A percentile compares a stretch with the other conserved stretches of the same genome.
These are phyloP conservation scores for Drosophila leonis DNA, from an alignment of 2,888 invertebrate genomes.

Conservation along the genomic window DNA sequence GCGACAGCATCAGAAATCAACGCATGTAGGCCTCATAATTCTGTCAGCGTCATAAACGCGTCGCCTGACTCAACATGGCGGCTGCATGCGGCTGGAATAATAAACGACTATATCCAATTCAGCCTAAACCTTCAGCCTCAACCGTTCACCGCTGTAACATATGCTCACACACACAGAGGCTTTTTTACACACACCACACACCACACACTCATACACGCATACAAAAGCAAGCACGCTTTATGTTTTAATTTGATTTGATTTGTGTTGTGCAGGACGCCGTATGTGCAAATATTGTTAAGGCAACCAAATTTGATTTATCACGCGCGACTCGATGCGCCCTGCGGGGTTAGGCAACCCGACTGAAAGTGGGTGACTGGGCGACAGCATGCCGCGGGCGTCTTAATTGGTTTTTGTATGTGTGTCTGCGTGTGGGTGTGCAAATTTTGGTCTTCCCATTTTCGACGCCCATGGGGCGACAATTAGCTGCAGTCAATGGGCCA, in stretches of 20 bases:
- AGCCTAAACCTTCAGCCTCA: constrained; percentile 18
- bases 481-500: constrained; percentile 67
- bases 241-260: constrained; percentile 84
- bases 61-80: constrained; percentile 69
- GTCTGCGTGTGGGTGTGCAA: constrained; percentile 37
- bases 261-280: constrained; percentile 73
- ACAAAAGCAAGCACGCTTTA: constrained; percentile 65
- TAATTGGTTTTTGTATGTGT: constrained; percentile 72
- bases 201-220: constrained; percentile 1
- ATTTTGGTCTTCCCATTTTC: constrained; percentile 47
- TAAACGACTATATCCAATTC: constrained; percentile 70
- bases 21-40: constrained; percentile 82
- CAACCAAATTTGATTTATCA: constrained; percentile 82
- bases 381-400: constrained; percentile 56
- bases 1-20: constrained; percentile 62
- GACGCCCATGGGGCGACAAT: constrained; percentile 61
- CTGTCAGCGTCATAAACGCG: constrained; percentile 82
- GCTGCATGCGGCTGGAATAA: constrained; percentile 77
- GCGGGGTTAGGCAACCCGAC: neutral
- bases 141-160: constrained; percentile 27
- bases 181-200: neutral
- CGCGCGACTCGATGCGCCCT: constrained; percentile 43
- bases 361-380: constrained; percentile 8
- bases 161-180: constrained; percentile 47
- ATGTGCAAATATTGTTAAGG: constrained; percentile 80